These are phyloP conservation scores for Formicarius rufipectus DNA, from an alignment of 2,113 vertebrate genomes.

Conservation along the genomic window DNA sequence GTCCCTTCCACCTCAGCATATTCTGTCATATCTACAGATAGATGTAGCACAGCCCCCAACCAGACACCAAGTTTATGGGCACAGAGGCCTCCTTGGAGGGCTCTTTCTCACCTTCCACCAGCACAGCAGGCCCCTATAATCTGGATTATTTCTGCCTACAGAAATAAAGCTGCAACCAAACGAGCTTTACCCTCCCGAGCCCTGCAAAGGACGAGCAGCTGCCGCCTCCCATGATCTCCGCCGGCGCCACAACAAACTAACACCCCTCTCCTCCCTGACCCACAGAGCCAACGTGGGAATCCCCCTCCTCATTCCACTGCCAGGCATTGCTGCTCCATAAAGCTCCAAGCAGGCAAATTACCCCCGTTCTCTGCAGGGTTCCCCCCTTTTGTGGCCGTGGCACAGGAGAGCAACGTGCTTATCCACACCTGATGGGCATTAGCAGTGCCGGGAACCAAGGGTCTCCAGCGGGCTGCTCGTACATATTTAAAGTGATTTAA, in stretches of 20 bases:
- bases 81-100: background rate
- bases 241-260: fast-evolving
- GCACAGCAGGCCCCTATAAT: background rate
- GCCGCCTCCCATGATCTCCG: background rate
- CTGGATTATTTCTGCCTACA: conserved; percentile 19
- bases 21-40: background rate
- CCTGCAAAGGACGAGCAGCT: background rate
- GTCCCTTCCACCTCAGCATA: background rate
- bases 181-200: background rate
- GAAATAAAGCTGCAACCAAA: background rate
- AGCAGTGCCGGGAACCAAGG: conserved; percentile 24
- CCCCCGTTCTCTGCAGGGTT: background rate
- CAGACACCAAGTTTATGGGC: background rate
- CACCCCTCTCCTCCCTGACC: fast-evolving
- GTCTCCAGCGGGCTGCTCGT: conserved; percentile 15
- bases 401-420: background rate
- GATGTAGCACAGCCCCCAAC: background rate
- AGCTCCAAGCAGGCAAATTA: background rate
- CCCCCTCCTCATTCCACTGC: background rate
- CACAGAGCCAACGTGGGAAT: fast-evolving
- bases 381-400: background rate
- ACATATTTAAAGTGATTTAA: conserved; percentile 65
- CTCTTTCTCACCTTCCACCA: background rate
- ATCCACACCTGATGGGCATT: background rate
- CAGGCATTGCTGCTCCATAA: background rate